Evolutionary conservation across 2,888 invertebrate species (phyloP), one percentile per base, ranked within the genome.

Genomic region (Spisula solida): DNA sequence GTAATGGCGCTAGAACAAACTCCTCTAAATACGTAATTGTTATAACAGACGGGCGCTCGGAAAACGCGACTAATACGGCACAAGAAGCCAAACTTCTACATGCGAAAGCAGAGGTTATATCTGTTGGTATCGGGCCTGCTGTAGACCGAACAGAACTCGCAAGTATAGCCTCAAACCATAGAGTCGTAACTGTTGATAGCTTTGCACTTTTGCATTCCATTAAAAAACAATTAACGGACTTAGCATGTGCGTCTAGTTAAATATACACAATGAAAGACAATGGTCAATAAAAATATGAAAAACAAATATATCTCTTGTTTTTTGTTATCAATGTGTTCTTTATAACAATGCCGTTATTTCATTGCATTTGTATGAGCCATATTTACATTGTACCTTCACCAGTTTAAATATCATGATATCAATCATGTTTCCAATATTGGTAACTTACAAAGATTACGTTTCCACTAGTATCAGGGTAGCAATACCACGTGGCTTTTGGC

Each of bases 41-140:
- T 0, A 95, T 96, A 18, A 93, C 94, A 0, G 92, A 94, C 31
- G 94, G 94, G 25, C 88, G 91, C 12, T 94, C 94, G 2, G 88
- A 88, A 55, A 88, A 92, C 66, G 90, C 91, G 34, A 85, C 86
- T 31, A 80, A 55, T 1, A 94, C 94, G 14, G 85, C 87, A 29
- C 31, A 75, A 16, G 92, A 93, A 29, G 93, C 93, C 14, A 25
- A 79, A 0, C 82, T 79, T 0, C 87, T 93, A 14, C 92, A 93
- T 31, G 56, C 78, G 0, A 41, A 55, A 10, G 92, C 91, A 16
- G 85, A 89, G 20, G 92, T 94, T 1, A 90, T 92, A 47, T 89
- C 93, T 2, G 88, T 94, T 34, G 94, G 94, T 1, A 89, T 94
- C 29, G 93, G 94, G 20, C 88, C 90, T 0, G 85, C 79, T 8